phyloP scores from a whole-genome alignment of 2,797 vertebrate genomes.

The Benthosema pterotum region DNA sequence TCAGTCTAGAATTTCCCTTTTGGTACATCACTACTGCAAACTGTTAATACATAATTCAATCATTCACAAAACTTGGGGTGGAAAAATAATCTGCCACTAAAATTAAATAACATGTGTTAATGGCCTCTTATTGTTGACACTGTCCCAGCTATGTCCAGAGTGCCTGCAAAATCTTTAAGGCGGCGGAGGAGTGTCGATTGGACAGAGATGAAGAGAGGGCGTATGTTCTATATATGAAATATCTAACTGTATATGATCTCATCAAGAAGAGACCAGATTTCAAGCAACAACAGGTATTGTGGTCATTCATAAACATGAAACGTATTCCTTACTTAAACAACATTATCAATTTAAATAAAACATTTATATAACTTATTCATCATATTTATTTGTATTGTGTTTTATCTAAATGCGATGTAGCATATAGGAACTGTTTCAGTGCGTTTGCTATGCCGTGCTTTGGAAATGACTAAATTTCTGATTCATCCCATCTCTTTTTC shows the following conservation, averaged over 20 bases:
- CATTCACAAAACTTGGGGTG: too few relatives aligned
- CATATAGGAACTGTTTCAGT: neutral
- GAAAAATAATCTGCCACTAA: neutral
- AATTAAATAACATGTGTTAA: neutral
- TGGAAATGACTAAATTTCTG: neutral
- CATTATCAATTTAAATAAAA: too few relatives aligned
- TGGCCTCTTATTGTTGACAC: constrained; percentile 2
- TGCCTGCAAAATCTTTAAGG: constrained; percentile 95
- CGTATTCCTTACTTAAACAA: too few relatives aligned
- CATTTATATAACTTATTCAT: too few relatives aligned
- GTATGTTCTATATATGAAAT: constrained; percentile 98
- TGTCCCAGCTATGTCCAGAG: constrained; percentile 90
- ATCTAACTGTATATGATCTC: constrained; percentile 91
- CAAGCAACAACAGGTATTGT: constrained; percentile 91
- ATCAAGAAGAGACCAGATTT: constrained; percentile 96
- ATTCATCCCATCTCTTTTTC: constrained; percentile 5
- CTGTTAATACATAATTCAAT: too few relatives aligned
- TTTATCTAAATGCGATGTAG: neutral
- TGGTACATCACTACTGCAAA: too few relatives aligned
- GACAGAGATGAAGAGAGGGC: constrained; percentile 96
- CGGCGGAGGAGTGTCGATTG: constrained; percentile 92
- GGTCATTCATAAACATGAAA: neutral
- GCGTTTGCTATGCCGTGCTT: too few relatives aligned
- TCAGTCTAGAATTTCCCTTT: too few relatives aligned
- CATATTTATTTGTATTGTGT: neutral